These are phyloP conservation scores for Aphis craccivora DNA, from an alignment of 1,140 invertebrate species.

Conservation along the genomic window DNA sequence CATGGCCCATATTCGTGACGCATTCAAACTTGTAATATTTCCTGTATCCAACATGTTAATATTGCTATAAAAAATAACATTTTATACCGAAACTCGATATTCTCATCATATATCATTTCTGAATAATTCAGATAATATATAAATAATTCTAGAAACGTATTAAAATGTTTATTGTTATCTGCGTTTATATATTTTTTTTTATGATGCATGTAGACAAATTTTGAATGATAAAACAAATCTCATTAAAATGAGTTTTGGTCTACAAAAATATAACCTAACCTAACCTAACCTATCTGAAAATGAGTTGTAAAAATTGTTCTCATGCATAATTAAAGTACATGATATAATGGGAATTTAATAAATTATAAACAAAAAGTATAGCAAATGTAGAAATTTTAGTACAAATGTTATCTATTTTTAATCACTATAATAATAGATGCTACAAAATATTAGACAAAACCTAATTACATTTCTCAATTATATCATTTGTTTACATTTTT, in stretches of 20 bases:
- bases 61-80: slow-evolving; percentile 1
- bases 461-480: not conserved
- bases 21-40: not conserved
- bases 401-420: not conserved
- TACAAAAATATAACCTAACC: not conserved
- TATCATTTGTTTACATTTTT: not conserved
- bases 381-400: not conserved
- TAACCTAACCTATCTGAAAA: no score
- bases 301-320: not conserved
- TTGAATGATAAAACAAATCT: not conserved
- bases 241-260: not conserved
- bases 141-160: not conserved
- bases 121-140: not conserved
- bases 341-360: not conserved
- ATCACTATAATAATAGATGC: not conserved
- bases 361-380: not conserved
- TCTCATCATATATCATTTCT: not conserved
- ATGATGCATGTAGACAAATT: not conserved
- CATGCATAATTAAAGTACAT: not conserved
- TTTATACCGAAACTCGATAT: not conserved
- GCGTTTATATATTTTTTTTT: not conserved
- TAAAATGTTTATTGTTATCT: not conserved
- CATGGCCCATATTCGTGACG: not conserved
- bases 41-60: not conserved
- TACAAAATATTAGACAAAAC: not conserved